Evolutionary conservation across 2,797 vertebrate species (phyloP).

Genomic region (Fistularia commersonii): DNA sequence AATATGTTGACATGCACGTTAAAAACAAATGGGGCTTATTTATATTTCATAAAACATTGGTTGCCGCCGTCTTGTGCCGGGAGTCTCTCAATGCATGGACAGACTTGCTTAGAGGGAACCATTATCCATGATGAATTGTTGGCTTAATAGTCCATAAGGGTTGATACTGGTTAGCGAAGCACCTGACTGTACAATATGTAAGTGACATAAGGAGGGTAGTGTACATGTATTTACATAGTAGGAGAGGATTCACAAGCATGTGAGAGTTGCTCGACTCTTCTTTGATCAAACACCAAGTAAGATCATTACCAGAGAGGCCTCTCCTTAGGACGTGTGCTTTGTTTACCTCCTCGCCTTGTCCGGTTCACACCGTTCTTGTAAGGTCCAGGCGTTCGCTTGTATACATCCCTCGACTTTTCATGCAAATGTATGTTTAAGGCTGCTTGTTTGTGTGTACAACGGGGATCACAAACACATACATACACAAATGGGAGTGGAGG

Average conservation of each 20-base stretch:
- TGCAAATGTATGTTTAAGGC: slow-evolving; percentile 73
- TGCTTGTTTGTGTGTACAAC: slow-evolving; percentile 68
- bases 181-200: slow-evolving; percentile 13
- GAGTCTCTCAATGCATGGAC: slow-evolving; percentile 8
- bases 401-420: slow-evolving; percentile 66
- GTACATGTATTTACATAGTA: slow-evolving; percentile 25
- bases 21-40: slow-evolving; percentile 41
- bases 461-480: slow-evolving; percentile 57
- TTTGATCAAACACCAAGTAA: slow-evolving; percentile 34
- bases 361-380: slow-evolving; percentile 53
- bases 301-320: slow-evolving; percentile 52
- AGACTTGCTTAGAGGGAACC: slow-evolving; percentile 3
- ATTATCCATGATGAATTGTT: slow-evolving; percentile 33
- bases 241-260: slow-evolving; percentile 13
- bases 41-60: slow-evolving; percentile 51
- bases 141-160: slow-evolving; percentile 29
- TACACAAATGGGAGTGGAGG: slow-evolving; percentile 56
- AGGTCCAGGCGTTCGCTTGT: slow-evolving; percentile 55
- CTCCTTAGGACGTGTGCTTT: slow-evolving; percentile 37
- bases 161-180: slow-evolving; percentile 36
- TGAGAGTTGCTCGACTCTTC: slow-evolving; percentile 5
- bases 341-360: slow-evolving; percentile 59
- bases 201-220: not conserved
- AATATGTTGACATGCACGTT: slow-evolving; percentile 33
- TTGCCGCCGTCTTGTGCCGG: slow-evolving; percentile 6